Evolutionary conservation across 2,888 invertebrate genomes (phyloP).

Genomic region (Eledona agricola): DNA sequence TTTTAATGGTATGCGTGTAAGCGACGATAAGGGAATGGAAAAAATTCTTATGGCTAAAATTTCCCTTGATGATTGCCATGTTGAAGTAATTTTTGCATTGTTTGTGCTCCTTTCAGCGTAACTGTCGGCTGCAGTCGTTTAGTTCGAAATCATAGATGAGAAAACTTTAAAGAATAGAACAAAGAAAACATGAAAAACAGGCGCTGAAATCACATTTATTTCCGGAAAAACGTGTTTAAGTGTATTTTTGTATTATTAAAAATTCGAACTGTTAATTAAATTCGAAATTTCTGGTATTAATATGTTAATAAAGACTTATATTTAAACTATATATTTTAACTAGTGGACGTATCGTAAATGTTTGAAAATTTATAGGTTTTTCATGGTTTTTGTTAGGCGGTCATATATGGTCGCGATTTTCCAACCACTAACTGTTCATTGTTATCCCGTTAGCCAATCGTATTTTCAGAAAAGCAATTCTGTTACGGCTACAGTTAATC

Average conservation of each 20-base stretch:
- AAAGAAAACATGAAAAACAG: constrained; percentile 1
- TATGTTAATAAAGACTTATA: constrained; percentile 1
- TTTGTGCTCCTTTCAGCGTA: constrained; percentile 17
- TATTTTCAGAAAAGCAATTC: constrained; percentile 33
- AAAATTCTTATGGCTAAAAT: constrained; percentile 8
- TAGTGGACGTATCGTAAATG: constrained; percentile 20
- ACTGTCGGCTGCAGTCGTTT: constrained; percentile 14
- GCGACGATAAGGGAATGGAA: no score
- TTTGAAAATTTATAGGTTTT: constrained; percentile 23
- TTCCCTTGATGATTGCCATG: constrained; percentile 13
- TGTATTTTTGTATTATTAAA: constrained; percentile 8
- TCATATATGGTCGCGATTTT: constrained; percentile 26
- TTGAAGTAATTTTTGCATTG: constrained; percentile 18
- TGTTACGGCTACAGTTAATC: constrained; percentile 23
- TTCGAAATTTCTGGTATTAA: constrained; percentile 5
- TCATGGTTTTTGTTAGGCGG: constrained; percentile 32
- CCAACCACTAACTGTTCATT: constrained; percentile 30
- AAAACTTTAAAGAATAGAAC: constrained; percentile 4
- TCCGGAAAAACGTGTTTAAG: no score
- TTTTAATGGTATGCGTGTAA: no score
- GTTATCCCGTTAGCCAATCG: constrained; percentile 36
- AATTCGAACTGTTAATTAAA: no score
- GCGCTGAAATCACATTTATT: no score
- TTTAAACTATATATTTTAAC: constrained; percentile 17
- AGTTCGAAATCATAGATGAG: neutral